These are phyloP conservation scores for Caenorhabditis elegans DNA, from an alignment of 1,140 invertebrate genomes.

Conservation along the genomic window WBcel235 BX284604.4:8593501-8594000, in stretches of 20 bases:
- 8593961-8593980: background rate
- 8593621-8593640: slow-evolving; percentile 62
- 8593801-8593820: slow-evolving; percentile 79
- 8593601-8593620: slow-evolving; percentile 60
- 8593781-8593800: slow-evolving; percentile 63
- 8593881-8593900: slow-evolving; percentile 66
- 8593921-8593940: background rate
- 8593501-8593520: slow-evolving; percentile 74
- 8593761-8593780: too few species aligned
- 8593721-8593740: slow-evolving; percentile 61
- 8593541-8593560: slow-evolving; percentile 62
- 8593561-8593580: slow-evolving; percentile 54
- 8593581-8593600: slow-evolving; percentile 60
- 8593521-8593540: slow-evolving; percentile 71
- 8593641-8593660: slow-evolving; percentile 39
- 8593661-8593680: slow-evolving; percentile 57
- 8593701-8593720: slow-evolving; percentile 53
- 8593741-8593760: slow-evolving; percentile 61
- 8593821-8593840: slow-evolving; percentile 86
- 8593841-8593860: slow-evolving; percentile 83
- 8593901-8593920: background rate
- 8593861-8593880: slow-evolving; percentile 83
- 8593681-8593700: slow-evolving; percentile 63
- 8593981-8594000: background rate
- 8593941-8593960: background rate